phyloP scores from a whole-genome alignment of 2,113 vertebrate genomes.

The Calidris pygmaea region DNA sequence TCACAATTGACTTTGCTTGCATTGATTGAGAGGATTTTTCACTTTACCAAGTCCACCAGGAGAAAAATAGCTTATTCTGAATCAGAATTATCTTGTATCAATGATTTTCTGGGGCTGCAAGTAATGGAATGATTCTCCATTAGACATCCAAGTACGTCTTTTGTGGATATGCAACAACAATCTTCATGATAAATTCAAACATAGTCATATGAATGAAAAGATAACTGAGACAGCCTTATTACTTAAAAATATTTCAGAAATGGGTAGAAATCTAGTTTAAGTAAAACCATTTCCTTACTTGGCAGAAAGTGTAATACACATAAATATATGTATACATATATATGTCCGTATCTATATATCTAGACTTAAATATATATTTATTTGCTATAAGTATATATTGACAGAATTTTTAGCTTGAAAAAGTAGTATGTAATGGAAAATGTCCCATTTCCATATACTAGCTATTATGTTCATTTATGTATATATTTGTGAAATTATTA shows the following conservation, averaged over 20 bases:
- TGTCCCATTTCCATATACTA: not conserved
- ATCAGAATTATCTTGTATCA: not conserved
- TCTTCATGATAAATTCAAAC: not conserved
- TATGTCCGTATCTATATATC: not conserved
- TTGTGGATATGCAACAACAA: not conserved
- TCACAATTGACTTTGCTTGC: not conserved
- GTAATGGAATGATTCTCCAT: not conserved
- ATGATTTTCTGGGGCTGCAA: not conserved
- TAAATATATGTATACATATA: not conserved
- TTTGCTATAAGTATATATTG: not conserved
- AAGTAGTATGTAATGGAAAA: not conserved
- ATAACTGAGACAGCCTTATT: not conserved
- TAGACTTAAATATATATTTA: not conserved
- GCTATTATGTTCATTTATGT: rapidly evolving
- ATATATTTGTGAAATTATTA: not conserved
- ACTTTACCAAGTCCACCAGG: not conserved
- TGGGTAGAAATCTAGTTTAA: not conserved
- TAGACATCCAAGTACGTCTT: not conserved
- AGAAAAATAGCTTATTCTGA: not conserved
- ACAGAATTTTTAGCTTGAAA: not conserved
- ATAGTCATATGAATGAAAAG: not conserved
- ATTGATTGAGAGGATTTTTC: not conserved
- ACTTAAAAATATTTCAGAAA: not conserved
- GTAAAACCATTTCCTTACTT: not conserved
- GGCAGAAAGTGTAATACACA: not conserved